These are phyloP conservation scores for Lepus timidus DNA, from an alignment of 2,113 vertebrate genomes.

Conservation along the genomic window DNA sequence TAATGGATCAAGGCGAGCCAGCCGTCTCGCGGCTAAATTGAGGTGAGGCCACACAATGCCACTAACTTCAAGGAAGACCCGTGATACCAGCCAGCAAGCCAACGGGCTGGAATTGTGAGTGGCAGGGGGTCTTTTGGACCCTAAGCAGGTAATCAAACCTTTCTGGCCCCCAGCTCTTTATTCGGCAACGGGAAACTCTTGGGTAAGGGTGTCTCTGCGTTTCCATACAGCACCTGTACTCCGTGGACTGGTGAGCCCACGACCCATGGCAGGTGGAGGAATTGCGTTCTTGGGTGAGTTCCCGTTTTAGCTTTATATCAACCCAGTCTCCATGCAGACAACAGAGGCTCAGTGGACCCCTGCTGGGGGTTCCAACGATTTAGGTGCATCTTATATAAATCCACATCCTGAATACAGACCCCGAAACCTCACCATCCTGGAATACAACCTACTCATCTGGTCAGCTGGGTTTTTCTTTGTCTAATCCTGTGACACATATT, in stretches of 20 bases:
- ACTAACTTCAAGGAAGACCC: neutral
- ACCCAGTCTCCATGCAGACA: neutral
- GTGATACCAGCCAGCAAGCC: neutral
- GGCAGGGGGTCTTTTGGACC: neutral
- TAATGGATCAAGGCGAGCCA: neutral
- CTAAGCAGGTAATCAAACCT: neutral
- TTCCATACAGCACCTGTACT: neutral
- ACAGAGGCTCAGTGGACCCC: neutral
- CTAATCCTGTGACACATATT: neutral
- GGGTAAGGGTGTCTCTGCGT: neutral
- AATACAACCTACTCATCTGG: neutral
- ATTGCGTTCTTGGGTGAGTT: neutral
- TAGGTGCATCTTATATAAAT: neutral
- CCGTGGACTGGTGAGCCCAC: too few relatives aligned
- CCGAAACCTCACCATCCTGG: neutral
- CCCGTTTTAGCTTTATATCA: neutral
- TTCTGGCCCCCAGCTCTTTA: neutral
- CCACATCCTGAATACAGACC: neutral
- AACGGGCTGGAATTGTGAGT: neutral
- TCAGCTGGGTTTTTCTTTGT: neutral
- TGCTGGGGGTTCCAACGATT: neutral
- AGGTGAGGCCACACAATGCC: fast-evolving
- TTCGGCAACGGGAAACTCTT: neutral
- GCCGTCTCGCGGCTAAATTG: fast-evolving
- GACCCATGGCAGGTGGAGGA: neutral